A percentile compares a stretch with the other conserved stretches of the same genome.
Conservation (phyloP, 2,113 vertebrate species). For the Ailuropoda melanoleuca region DNA sequence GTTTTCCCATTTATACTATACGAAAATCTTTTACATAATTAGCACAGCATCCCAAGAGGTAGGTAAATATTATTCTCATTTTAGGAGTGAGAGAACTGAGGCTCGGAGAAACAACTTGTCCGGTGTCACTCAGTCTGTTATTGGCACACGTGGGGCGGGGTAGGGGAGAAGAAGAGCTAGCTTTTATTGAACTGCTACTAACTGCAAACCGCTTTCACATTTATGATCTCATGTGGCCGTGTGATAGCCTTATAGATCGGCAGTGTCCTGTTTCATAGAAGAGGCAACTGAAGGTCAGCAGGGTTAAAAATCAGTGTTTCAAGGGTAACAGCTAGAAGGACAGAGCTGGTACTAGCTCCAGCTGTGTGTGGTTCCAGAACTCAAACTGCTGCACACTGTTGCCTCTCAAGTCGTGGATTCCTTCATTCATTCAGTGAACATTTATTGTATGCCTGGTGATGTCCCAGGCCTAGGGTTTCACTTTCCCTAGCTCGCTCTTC, state of each 20-base stretch:
- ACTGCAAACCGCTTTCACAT: background rate
- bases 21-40: too few relatives aligned
- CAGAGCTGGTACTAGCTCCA: background rate
- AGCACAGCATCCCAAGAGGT: background rate
- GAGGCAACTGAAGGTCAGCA: background rate
- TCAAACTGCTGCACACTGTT: fast-evolving
- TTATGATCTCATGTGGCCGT: too few relatives aligned
- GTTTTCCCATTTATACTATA: fast-evolving
- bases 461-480: background rate
- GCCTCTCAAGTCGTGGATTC: background rate
- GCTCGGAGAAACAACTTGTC: background rate
- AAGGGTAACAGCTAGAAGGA: background rate
- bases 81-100: background rate
- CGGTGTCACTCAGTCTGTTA: background rate
- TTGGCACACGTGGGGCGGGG: background rate
- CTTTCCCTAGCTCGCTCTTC: background rate
- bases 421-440: background rate
- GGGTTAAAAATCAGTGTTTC: background rate
- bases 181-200: background rate
- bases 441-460: background rate
- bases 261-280: background rate
- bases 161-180: background rate
- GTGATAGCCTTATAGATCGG: background rate
- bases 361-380: background rate
- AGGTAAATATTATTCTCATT: background rate